A percentile compares a stretch with the other conserved stretches of the same genome.
These are phyloP conservation scores for Drosophila merina DNA, from an alignment of 2,888 invertebrate species.

Conservation along the genomic window DNA sequence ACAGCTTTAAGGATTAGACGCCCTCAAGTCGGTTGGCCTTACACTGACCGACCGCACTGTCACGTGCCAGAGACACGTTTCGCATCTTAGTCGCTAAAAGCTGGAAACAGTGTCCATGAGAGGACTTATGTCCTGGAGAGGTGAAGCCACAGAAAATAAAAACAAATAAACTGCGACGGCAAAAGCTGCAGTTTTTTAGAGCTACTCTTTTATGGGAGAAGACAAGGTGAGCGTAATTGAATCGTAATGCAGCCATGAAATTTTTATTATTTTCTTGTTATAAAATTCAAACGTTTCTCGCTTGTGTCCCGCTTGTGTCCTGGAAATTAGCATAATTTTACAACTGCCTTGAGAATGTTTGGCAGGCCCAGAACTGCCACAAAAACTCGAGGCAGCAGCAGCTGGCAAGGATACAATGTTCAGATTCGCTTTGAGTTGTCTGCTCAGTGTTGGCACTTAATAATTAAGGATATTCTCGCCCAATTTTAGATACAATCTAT, in stretches of 20 bases:
- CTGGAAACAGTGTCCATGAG: slow-evolving; percentile 32
- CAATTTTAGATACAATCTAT: not conserved
- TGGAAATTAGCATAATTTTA: slow-evolving; percentile 65
- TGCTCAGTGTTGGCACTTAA: not conserved
- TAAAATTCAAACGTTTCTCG: slow-evolving; percentile 58
- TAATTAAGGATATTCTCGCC: not conserved
- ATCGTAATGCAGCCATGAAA: slow-evolving; percentile 59
- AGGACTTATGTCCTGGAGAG: slow-evolving; percentile 32
- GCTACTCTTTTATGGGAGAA: slow-evolving; percentile 25
- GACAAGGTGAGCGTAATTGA: slow-evolving; percentile 60
- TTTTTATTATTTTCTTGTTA: slow-evolving; percentile 62
- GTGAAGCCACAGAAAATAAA: slow-evolving; percentile 27
- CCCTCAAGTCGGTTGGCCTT: slow-evolving; percentile 41
- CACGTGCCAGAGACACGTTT: slow-evolving; percentile 55
- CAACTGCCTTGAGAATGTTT: slow-evolving; percentile 56
- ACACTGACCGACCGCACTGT: slow-evolving; percentile 44
- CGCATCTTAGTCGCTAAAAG: slow-evolving; percentile 41
- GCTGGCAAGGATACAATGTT: slow-evolving; percentile 16
- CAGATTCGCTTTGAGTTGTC: not conserved
- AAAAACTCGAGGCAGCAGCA: slow-evolving; percentile 20
- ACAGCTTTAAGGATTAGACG: slow-evolving; percentile 31
- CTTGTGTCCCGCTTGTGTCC: slow-evolving; percentile 4
- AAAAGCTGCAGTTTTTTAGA: slow-evolving; percentile 33
- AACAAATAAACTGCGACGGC: not conserved
- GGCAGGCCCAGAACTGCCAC: slow-evolving; percentile 44